phyloP scores from a whole-genome alignment of 2,888 invertebrate species.

The Pardosa pseudoannulata region DNA sequence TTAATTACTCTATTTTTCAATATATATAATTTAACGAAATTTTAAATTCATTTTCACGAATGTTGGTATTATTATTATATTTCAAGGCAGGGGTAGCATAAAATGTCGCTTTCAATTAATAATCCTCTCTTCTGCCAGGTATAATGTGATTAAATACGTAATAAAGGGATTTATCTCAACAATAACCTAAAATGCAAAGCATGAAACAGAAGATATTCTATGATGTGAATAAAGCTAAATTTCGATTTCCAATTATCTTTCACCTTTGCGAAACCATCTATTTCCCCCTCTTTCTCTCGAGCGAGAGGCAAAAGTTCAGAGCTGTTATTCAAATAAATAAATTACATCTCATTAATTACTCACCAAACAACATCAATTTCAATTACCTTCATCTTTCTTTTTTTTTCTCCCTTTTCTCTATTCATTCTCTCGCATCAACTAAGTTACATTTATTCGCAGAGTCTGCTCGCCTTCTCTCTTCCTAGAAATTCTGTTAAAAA shows the following conservation, averaged over 20 bases:
- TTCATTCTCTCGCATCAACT: neutral
- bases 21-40: too few relatives aligned
- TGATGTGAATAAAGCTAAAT: neutral
- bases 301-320: neutral
- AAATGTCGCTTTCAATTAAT: too few relatives aligned
- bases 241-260: constrained; percentile 6
- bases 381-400: constrained; percentile 50
- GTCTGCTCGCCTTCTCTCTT: too few relatives aligned
- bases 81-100: too few relatives aligned
- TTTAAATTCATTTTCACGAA: too few relatives aligned
- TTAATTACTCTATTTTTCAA: too few relatives aligned
- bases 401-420: neutral
- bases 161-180: too few relatives aligned
- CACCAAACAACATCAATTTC: constrained; percentile 67
- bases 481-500: too few relatives aligned
- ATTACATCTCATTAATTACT: constrained; percentile 61
- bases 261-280: neutral
- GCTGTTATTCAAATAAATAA: constrained; percentile 65
- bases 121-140: too few relatives aligned
- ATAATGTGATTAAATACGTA: too few relatives aligned
- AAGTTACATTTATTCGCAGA: neutral
- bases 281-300: neutral
- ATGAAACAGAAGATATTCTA: neutral
- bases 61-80: too few relatives aligned
- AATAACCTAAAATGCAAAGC: too few relatives aligned